Evolutionary conservation across 2,797 vertebrate species (phyloP), one percentile per base, ranked within the genome.

Genomic region (Eulemur rubriventer): DNA sequence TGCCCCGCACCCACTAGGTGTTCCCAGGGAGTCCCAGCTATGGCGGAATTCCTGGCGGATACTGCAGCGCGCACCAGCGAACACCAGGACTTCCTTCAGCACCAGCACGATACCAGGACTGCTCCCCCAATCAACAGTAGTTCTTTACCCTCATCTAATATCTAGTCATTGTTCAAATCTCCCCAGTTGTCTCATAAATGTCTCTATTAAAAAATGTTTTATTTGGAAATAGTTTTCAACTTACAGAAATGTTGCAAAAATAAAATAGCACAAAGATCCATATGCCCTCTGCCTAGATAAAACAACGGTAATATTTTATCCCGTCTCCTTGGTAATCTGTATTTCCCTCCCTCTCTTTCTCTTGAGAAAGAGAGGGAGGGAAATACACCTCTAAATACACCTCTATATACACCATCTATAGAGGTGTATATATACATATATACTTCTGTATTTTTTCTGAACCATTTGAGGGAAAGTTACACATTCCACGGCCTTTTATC

Each of bases 241-340:
- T 90, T 95, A 63, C 0, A 24, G 30, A 85, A 61, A 91, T 50
- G 35, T 46, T 86, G 24, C 38, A 86, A 95, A 85, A 70, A 70
- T 70, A 69, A 83, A 79, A 76, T 3, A 63, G 24, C 38, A 48
- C 46, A 86, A 78, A 83, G 33, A 33, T 63, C 41, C 52, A 52
- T 28, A 67, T 41, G 46, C 7, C 24, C 11, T 93, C 35, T 78
- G 63, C 26, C 83, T 30, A 63, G 52, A 78, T 26, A 55, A 55
- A 16, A 33, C 61, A 16, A 33, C 17, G 30, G 61, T 65, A 76
- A 67, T 14, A 13, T 26, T 75, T 91, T 75, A 52, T 5, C 18
- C 7, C 17, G 1, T 65, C 50, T 43, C 63, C 30, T 80, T 50
- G 57, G 79, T 52, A 22, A 38, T 57, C 26, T 38, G 20, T n/a